Base-by-base conservation (phyloP, 92 coral and sea anemone species). In the Heliopora coerulea region DNA sequence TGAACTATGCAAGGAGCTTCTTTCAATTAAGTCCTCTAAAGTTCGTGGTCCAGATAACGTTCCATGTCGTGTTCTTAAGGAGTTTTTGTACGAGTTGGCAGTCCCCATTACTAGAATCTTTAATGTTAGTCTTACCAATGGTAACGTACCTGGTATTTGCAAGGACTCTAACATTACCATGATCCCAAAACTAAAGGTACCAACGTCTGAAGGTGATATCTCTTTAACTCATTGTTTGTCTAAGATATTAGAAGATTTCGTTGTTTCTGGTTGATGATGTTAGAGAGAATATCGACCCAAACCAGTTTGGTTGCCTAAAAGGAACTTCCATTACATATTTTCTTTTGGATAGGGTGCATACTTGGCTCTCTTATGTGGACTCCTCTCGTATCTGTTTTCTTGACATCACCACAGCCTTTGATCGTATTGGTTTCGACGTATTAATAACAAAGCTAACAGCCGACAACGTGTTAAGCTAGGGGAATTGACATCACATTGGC, bases 231-330 rank as follows among this genome's bases (percentile, higher is more conserved):
- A 30, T 34, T 58, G 32, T 25, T 20, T 58, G 34, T 58, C 64
- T 23, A 58, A 58, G 27, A 58, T 58, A 3, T 34, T 58, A 3
- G 64, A 58, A 23, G 64, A 58, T 23, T 58, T 58, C 27, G 64
- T 58, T 30, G 64, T 58, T 23, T 50, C 56, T 73, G 65, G 18
- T 37, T 4, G 42, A 37, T 37, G 68, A 73, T 31, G 52, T 73
- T 6, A 41, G 27, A 50, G 25, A 73, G 25, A 54, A 54, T 10
- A 73, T 73, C 18, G 3, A 73, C 54, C 66, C 67, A 13, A 24
- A 54, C 11, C 78, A 73, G 21, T 73, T 73, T 56, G 78, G 63
- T 6, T 54, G 78, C 44, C 49, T 73, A 25, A 73, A 73, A 41
- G 79, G 79, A 54, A 73, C 65, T 28, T 73, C 68, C 17, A 73